Evolutionary conservation across 2,113 vertebrate genomes (phyloP).

Genomic region (Ceyx melanurus): DNA sequence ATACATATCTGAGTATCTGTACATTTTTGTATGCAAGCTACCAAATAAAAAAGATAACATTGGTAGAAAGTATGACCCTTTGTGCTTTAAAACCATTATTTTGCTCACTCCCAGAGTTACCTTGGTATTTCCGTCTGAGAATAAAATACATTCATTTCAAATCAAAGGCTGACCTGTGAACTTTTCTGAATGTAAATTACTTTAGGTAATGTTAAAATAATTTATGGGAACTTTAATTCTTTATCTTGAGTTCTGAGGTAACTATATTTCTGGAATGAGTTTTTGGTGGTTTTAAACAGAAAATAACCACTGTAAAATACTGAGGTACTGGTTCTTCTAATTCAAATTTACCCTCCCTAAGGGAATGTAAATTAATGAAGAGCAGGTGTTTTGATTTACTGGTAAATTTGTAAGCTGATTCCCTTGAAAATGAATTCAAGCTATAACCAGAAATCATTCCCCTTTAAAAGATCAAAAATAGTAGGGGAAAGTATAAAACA

Average conservation of each 20-base stretch:
- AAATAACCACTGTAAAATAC: background rate
- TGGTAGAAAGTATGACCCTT: background rate
- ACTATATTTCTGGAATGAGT: background rate
- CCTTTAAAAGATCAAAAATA: background rate
- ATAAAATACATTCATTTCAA: background rate
- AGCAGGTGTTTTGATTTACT: background rate
- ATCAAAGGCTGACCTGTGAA: background rate
- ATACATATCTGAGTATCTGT: background rate
- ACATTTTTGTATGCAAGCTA: background rate
- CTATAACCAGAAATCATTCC: background rate
- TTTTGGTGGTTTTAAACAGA: background rate
- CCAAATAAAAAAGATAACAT: background rate
- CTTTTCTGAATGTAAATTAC: background rate
- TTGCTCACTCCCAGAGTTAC: background rate
- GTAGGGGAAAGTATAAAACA: background rate
- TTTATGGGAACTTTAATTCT: background rate
- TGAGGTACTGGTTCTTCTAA: background rate
- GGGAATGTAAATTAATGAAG: slow-evolving; percentile 8
- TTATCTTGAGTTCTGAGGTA: background rate
- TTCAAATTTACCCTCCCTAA: background rate
- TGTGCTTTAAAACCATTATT: background rate
- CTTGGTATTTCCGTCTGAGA: background rate
- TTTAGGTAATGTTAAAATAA: background rate
- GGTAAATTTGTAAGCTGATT: background rate
- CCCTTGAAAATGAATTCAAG: background rate